Evolutionary conservation across 1,140 invertebrate species (phyloP).

Genomic region (Solenopsis invicta): DNA sequence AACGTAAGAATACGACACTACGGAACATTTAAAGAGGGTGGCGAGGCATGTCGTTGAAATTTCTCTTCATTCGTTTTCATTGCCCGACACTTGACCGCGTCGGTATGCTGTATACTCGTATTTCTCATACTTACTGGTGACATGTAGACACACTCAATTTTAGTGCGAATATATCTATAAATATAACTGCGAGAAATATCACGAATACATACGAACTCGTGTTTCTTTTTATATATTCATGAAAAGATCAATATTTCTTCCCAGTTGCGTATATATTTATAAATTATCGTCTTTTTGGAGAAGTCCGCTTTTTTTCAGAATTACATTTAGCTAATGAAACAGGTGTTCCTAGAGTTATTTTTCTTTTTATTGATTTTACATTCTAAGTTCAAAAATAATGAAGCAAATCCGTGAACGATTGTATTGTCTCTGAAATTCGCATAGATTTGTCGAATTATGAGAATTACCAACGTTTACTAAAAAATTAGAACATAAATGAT

Average conservation of each 20-base stretch:
- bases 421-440: not conserved
- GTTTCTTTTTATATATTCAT: slow-evolving; percentile 52
- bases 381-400: not conserved
- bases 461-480: not conserved
- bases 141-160: slow-evolving; percentile 58
- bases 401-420: not conserved
- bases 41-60: slow-evolving; percentile 55
- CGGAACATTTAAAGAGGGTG: slow-evolving; percentile 40
- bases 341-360: not conserved
- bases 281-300: slow-evolving; percentile 28
- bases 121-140: slow-evolving; percentile 52
- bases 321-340: slow-evolving; percentile 25
- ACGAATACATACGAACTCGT: slow-evolving; percentile 39
- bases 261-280: slow-evolving; percentile 56
- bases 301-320: slow-evolving; percentile 20
- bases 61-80: slow-evolving; percentile 72
- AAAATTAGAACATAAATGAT: not conserved
- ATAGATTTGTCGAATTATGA: slow-evolving; percentile 2
- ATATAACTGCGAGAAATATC: slow-evolving; percentile 36
- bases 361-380: not conserved
- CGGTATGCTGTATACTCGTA: slow-evolving; percentile 60
- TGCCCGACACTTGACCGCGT: slow-evolving; percentile 60
- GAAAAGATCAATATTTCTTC: slow-evolving; percentile 54
- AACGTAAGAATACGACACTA: slow-evolving; percentile 34
- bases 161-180: slow-evolving; percentile 56